A percentile compares a stretch with the other conserved stretches of the same genome.
phyloP scores from a whole-genome alignment of 1,140 invertebrate genomes.

The Bombus haemorrhoidalis region DNA sequence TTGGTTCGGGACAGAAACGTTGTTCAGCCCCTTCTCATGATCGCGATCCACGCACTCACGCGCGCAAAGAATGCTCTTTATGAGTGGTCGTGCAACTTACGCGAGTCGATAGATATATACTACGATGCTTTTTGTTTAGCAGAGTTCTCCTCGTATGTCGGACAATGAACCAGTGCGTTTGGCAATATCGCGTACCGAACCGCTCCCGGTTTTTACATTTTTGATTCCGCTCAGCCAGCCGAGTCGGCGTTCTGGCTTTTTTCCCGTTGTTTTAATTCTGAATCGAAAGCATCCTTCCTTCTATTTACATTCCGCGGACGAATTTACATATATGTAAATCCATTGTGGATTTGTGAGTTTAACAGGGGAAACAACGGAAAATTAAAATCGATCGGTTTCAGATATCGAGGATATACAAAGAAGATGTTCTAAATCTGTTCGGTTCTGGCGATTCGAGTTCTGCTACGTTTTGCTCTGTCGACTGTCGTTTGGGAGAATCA shows the following conservation, averaged over 20 bases:
- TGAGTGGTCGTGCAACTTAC: background rate
- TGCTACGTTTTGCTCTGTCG: background rate
- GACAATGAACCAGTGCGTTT: background rate
- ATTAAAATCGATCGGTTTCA: constrained; percentile 23
- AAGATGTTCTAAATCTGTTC: background rate
- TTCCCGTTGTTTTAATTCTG: constrained; percentile 14
- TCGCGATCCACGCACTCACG: background rate
- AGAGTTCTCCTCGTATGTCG: background rate
- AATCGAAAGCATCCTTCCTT: background rate
- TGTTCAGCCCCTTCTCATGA: background rate
- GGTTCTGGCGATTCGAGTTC: background rate
- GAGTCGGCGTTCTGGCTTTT: background rate
- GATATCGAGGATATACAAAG: background rate
- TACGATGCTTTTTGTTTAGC: background rate
- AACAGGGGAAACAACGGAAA: background rate
- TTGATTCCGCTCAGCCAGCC: background rate
- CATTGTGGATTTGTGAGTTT: constrained; percentile 1
- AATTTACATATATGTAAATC: constrained; percentile 27
- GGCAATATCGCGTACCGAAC: background rate
- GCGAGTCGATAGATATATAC: background rate
- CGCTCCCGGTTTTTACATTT: constrained; percentile 32
- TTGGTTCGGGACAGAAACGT: background rate
- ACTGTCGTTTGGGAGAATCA: no score
- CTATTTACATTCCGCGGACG: constrained; percentile 1
- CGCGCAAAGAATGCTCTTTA: background rate